A percentile compares a stretch with the other conserved stretches of the same genome.
phyloP scores from a whole-genome alignment of 2,113 vertebrate genomes.

The Sylvia atricapilla region DNA sequence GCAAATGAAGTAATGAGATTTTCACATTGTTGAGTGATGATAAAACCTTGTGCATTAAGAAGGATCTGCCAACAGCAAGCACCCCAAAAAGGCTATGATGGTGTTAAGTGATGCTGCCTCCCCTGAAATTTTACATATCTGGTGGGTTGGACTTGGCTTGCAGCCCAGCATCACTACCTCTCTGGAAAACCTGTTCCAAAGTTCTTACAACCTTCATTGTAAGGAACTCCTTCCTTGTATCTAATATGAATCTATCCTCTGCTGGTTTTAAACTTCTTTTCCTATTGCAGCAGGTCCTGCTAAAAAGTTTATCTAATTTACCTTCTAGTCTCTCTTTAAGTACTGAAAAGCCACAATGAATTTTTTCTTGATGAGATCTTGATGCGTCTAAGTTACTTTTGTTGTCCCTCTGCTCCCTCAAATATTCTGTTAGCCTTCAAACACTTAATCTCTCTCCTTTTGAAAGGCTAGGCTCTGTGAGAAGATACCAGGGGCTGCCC shows the following conservation, averaged over 20 bases:
- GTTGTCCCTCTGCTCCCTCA: background rate
- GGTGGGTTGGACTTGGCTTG: background rate
- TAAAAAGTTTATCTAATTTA: background rate
- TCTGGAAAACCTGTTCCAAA: background rate
- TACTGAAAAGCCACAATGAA: background rate
- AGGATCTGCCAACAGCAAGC: background rate
- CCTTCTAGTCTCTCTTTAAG: background rate
- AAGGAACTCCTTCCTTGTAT: background rate
- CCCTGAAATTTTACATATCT: background rate
- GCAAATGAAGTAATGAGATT: background rate
- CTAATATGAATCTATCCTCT: background rate
- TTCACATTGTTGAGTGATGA: background rate
- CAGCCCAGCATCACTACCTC: background rate
- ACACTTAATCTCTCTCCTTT: background rate
- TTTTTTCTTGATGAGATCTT: background rate
- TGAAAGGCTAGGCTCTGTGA: background rate
- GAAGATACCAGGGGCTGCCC: background rate
- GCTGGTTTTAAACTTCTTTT: background rate
- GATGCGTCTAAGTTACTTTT: background rate
- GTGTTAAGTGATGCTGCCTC: background rate
- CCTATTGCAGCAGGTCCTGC: background rate
- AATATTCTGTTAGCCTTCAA: background rate
- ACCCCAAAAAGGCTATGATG: background rate
- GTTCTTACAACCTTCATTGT: background rate
- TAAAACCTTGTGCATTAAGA: background rate